A percentile compares a stretch with the other conserved stretches of the same genome.
Evolutionary conservation across 2,797 vertebrate species (phyloP).

Genomic region (Ceryle rudis): DNA sequence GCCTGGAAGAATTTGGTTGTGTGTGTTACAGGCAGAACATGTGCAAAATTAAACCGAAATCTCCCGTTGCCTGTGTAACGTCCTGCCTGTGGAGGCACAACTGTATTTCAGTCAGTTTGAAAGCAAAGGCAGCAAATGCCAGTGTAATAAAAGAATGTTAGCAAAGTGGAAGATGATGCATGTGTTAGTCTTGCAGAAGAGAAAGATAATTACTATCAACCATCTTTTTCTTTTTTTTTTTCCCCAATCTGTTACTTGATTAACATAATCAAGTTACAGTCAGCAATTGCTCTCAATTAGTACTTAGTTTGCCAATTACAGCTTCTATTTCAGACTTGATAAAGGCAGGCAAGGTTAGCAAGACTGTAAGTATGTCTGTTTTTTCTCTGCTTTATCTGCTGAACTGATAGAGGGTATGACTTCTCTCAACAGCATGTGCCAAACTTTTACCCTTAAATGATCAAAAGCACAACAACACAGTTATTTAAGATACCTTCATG

Average conservation of each 20-base stretch:
- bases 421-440: not conserved
- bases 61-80: not conserved
- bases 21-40: not conserved
- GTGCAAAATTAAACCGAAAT: not conserved
- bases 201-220: not conserved
- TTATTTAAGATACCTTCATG: not conserved
- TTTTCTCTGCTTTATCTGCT: not conserved
- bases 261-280: slow-evolving; percentile 4
- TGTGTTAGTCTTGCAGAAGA: not conserved
- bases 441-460: not conserved
- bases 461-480: not conserved
- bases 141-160: not conserved
- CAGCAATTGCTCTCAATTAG: not conserved
- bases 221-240: too few species aligned
- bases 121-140: not conserved
- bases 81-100: not conserved
- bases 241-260: not conserved
- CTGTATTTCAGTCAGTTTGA: not conserved
- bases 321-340: not conserved
- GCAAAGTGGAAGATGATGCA: not conserved
- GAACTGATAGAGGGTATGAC: not conserved
- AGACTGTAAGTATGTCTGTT: not conserved
- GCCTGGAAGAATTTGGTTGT: not conserved
- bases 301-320: not conserved
- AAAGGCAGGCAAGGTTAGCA: not conserved